Evolutionary conservation across 2,113 vertebrate species (phyloP).

Genomic region (Pyrgilauda ruficollis): DNA sequence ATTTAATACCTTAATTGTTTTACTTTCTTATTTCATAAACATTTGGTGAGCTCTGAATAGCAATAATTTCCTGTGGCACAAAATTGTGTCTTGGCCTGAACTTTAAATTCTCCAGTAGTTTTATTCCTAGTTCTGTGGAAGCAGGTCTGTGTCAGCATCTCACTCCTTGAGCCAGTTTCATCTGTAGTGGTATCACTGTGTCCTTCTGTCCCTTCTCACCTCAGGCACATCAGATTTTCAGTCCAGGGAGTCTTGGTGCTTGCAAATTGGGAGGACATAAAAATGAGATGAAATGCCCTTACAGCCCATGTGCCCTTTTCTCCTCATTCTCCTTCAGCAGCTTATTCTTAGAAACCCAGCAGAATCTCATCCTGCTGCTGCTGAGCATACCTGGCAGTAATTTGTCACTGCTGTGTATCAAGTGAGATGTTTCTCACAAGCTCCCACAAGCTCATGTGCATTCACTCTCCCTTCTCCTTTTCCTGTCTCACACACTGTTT

Average conservation of each 20-base stretch:
- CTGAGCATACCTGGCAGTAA: background rate
- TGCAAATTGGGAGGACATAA: background rate
- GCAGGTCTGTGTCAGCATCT: background rate
- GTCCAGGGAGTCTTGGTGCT: background rate
- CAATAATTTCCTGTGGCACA: background rate
- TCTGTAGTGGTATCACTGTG: background rate
- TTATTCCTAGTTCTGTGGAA: background rate
- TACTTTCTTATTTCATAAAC: background rate
- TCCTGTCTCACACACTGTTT: background rate
- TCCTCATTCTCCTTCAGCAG: background rate
- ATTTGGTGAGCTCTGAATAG: background rate
- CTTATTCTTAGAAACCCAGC: background rate
- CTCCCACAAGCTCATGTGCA: fast-evolving
- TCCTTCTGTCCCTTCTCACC: background rate
- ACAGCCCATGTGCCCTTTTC: background rate
- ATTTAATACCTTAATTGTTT: background rate
- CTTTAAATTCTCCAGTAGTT: background rate
- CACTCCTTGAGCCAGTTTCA: background rate
- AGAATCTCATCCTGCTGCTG: background rate
- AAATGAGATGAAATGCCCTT: background rate
- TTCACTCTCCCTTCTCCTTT: background rate
- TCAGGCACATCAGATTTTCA: background rate
- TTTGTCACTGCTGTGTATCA: background rate
- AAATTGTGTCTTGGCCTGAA: background rate
- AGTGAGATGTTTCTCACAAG: background rate